Evolutionary conservation across 2,888 invertebrate genomes (phyloP), one percentile per base, ranked within the genome.

Genomic region (Megalurothrips usitatus): DNA sequence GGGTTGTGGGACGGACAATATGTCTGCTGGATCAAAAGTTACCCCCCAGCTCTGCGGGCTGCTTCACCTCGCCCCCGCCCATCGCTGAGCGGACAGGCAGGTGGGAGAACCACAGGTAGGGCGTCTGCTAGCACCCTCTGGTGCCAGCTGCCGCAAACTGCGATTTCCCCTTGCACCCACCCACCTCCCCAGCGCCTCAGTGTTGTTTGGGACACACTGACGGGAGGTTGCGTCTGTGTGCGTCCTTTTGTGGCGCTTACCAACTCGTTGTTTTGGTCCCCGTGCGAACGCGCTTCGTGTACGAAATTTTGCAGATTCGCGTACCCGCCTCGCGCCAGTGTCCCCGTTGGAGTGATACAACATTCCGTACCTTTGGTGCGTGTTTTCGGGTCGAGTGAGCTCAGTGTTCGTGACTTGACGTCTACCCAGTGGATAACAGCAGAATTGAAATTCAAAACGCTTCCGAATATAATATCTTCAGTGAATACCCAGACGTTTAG

Each of bases 201-300:
- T 75, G 68, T 75, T 75, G 68, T 75, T 75, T 75, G 68, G 68
- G 68, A 75, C 68, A 26, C 68, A 26, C 68, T 75, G 68, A 75
- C 68, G 68, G 68, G 23, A 26, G 68, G 68, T 75, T 26, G 26
- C 68, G 58, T 19, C 6, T 19, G 58, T 58, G 58, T 17, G 58
- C 14, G 17, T 58, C 58, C 19, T 58, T 75, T 23, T 26, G 68
- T 75, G 68, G 68, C 68, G 23, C 23, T 10, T 26, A 8, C 26
- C 26, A 26, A 26, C 23, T 75, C 68, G 68, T 75, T 26, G 68
- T 75, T 23, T 75, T 75, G 23, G 23, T 26, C 26, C 23, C 26
- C 58, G 58, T 58, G 58, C 58, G 58, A 58, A 58, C 58, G 8
- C 23, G 26, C n/a, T 26, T 12, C 12, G 68, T 26, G 26, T 10